These are phyloP conservation scores for Trematomus bernacchii DNA, from an alignment of 2,797 vertebrate genomes.

Conservation along the genomic window DNA sequence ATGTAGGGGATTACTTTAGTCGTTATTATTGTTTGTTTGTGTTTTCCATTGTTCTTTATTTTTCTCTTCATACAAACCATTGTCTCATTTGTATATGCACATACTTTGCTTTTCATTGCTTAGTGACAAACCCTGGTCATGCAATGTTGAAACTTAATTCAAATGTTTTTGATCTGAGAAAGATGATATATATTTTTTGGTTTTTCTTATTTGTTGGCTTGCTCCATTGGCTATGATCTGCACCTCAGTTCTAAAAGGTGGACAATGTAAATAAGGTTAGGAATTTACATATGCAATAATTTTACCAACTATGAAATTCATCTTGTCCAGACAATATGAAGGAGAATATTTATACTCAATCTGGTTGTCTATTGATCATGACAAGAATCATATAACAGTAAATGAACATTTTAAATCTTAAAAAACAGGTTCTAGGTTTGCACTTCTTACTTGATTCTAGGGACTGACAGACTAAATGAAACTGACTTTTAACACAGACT, in stretches of 20 bases:
- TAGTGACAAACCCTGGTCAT: too few relatives aligned
- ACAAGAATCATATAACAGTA: neutral
- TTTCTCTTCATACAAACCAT: too few relatives aligned
- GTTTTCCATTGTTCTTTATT: too few relatives aligned
- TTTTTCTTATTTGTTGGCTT: neutral
- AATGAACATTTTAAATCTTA: neutral
- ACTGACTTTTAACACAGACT: slow-evolving; percentile 12
- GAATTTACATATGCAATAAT: neutral
- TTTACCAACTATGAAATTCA: neutral
- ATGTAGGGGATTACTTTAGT: too few relatives aligned
- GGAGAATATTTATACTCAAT: neutral
- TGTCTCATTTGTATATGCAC: too few relatives aligned
- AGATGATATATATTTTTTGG: too few relatives aligned
- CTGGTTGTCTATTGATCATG: neutral
- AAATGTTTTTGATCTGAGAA: neutral
- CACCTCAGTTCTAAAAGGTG: neutral
- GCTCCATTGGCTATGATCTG: neutral
- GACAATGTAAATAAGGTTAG: neutral
- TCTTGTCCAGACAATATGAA: neutral
- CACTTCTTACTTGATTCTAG: neutral
- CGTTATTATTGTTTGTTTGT: too few relatives aligned
- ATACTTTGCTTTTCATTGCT: too few relatives aligned
- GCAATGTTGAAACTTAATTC: too few relatives aligned
- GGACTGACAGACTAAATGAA: neutral
- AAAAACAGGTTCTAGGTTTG: neutral